Conservation (phyloP, 2,113 vertebrate species). For the Alouatta palliata region DNA sequence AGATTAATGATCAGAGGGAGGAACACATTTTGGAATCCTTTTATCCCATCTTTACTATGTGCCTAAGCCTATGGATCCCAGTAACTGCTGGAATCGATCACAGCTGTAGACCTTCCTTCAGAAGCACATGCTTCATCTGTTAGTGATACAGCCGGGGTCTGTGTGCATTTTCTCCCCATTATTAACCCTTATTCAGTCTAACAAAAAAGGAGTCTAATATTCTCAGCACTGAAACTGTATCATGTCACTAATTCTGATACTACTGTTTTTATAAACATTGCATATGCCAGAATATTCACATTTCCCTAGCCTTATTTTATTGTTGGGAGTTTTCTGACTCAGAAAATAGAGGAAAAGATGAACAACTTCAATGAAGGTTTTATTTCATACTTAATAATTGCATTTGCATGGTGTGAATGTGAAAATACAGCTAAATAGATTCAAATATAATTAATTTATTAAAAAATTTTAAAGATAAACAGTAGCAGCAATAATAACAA, state of each 20-base stretch:
- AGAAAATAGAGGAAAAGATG: background rate
- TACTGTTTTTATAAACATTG: background rate
- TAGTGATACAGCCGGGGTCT: background rate
- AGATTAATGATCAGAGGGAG: conserved; percentile 74
- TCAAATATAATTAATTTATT: background rate
- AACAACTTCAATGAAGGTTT: background rate
- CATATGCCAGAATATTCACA: background rate
- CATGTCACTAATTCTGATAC: background rate
- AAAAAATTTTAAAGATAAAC: background rate
- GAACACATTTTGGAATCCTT: conserved; percentile 69
- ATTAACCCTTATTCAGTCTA: background rate
- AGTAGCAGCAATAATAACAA: background rate
- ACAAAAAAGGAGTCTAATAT: background rate
- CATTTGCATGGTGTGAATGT: rapidly evolving
- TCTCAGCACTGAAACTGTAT: background rate
- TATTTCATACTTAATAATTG: background rate
- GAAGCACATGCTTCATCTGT: conserved; percentile 36
- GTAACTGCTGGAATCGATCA: conserved; percentile 59
- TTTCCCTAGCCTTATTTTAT: background rate
- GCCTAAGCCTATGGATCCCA: conserved; percentile 50
- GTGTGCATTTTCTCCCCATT: background rate
- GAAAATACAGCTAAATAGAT: background rate
- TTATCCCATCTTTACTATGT: conserved; percentile 71
- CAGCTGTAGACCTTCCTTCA: conserved; percentile 61
- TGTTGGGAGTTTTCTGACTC: background rate